Evolutionary conservation across 2,797 vertebrate species (phyloP), one percentile per base, ranked within the genome.

Genomic region (Siniperca undulata): DNA sequence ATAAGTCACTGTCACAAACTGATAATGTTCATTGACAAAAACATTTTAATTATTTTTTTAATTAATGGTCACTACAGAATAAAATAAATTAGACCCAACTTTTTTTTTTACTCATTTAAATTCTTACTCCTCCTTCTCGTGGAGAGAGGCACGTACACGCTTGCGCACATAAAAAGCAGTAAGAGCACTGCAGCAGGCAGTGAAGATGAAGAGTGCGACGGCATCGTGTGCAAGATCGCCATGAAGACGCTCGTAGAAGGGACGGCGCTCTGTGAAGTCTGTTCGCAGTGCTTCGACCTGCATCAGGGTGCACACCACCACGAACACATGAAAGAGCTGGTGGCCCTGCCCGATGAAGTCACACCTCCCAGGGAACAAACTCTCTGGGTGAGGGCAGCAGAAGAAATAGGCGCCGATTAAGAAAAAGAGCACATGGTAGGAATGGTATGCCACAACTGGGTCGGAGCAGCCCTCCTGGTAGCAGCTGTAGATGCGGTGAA

Each of bases 281-380:
- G 97, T 91, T 5, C 97, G 95, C 93, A 99, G 95, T 0, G 97
- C 98, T 89, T 99, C 97, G 4, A 99, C 94, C 96, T 99, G 98
- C 52, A 95, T 95, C 90, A 99, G 92, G 0, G 98, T 99, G 95
- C 97, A 98, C 59, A 97, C 94, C 48, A 98, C 96, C 92, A 99
- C 93, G 71, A 97, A 97, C 75, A 98, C 94, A 0, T 99, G 98
- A 70, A 99, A 99, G 78, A 99, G 96, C 94, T 99, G 98, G 90
- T 99, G 98, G 90, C 98, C 97, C 92, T 99, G 98, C 62, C 97
- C 98, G 0, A 99, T 95, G 83, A 99, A 95, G 84, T 99, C 97
- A 78, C 98, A 99, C 84, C 84, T 95, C 16, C 97, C 97, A 0
- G 97, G 97, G 87, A 99, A 96, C 96, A 96, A 97, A 78, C 97